phyloP scores from a whole-genome alignment of 2,113 vertebrate species.

The Psittacus erithacus region DNA sequence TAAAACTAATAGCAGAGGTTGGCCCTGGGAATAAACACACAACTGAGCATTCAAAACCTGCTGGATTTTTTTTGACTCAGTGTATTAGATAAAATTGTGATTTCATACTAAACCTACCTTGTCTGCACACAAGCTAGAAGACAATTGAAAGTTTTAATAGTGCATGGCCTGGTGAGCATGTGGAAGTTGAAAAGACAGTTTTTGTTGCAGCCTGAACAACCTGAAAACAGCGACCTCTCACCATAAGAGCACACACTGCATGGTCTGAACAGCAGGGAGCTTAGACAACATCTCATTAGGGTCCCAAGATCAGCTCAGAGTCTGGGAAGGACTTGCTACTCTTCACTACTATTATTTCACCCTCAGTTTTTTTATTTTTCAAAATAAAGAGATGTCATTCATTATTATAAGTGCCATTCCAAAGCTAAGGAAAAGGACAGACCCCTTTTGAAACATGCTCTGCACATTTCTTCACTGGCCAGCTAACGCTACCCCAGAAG shows the following conservation, averaged over 20 bases:
- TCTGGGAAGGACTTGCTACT: background rate
- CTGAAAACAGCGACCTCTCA: background rate
- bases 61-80: background rate
- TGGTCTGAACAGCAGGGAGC: background rate
- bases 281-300: background rate
- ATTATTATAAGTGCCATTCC: background rate
- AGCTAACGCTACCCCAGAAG: background rate
- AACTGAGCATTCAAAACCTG: background rate
- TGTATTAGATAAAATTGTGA: background rate
- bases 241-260: background rate
- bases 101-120: background rate
- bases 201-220: background rate
- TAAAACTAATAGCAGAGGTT: background rate
- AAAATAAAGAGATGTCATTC: background rate
- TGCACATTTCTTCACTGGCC: background rate
- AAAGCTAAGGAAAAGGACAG: background rate
- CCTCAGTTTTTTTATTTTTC: background rate
- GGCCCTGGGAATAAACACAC: background rate
- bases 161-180: fast-evolving
- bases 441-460: background rate
- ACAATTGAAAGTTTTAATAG: background rate
- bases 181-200: background rate
- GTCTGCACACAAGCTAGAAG: background rate
- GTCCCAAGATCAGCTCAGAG: background rate
- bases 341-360: background rate